phyloP scores from a whole-genome alignment of 2,797 vertebrate genomes.

The Sylvilagus floridanus region DNA sequence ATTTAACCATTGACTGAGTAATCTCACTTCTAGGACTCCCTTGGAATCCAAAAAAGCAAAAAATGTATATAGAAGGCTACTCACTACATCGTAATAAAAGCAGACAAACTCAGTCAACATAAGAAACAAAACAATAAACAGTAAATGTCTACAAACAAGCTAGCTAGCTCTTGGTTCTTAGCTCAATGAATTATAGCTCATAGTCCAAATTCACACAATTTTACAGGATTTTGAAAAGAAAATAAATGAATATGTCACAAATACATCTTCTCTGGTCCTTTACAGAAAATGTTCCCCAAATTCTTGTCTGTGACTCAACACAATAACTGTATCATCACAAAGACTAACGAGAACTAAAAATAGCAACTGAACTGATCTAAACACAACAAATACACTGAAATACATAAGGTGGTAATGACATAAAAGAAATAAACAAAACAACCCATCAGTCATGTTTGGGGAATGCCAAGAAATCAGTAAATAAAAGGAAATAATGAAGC shows the following conservation, averaged over 20 bases:
- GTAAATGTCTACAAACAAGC: not conserved
- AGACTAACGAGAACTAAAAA: not conserved
- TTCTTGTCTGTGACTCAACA: not conserved
- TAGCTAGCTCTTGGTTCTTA: not conserved
- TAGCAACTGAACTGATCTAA: not conserved
- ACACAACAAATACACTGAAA: not conserved
- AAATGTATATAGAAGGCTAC: not conserved
- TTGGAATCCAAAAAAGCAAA: not conserved
- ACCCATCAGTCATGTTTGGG: not conserved
- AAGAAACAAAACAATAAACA: too few species aligned
- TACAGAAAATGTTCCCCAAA: constrained; percentile 4
- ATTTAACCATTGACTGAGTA: not conserved
- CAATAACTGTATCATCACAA: not conserved
- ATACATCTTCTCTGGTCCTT: not conserved
- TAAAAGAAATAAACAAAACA: constrained; percentile 5
- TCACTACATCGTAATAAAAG: not conserved
- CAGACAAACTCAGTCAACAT: too few species aligned
- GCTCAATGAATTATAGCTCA: not conserved
- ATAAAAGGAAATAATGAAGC: not conserved
- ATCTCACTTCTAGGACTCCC: not conserved
- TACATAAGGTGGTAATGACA: not conserved
- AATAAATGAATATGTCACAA: not conserved
- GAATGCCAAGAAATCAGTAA: not conserved
- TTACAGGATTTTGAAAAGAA: not conserved
- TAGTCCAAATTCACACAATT: not conserved